These are phyloP conservation scores for Zonotrichia leucophrys DNA, from an alignment of 2,113 vertebrate genomes.

Conservation along the genomic window DNA sequence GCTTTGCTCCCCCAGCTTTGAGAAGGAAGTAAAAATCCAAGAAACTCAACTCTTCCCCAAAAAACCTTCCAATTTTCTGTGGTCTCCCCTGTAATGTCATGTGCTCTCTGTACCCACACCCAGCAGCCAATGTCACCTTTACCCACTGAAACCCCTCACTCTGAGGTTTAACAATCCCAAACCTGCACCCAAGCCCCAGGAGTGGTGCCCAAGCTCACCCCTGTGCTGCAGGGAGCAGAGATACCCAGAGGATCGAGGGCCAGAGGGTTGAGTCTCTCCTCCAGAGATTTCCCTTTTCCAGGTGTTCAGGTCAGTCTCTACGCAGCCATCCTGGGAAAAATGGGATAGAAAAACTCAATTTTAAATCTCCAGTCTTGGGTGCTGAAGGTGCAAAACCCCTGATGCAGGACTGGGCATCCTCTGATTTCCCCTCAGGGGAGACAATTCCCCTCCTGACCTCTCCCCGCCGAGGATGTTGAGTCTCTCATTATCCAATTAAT, in stretches of 20 bases:
- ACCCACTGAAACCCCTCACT: neutral
- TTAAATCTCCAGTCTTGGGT: neutral
- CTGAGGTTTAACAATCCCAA: neutral
- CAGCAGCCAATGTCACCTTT: fast-evolving
- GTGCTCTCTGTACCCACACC: fast-evolving
- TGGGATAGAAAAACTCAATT: fast-evolving
- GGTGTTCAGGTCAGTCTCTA: neutral
- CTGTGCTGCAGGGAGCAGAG: fast-evolving
- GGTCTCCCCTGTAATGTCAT: fast-evolving
- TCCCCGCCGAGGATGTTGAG: fast-evolving
- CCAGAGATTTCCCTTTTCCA: neutral
- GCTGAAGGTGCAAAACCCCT: fast-evolving
- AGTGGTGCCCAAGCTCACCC: neutral
- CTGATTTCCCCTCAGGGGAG: fast-evolving
- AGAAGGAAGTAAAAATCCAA: neutral
- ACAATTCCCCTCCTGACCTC: neutral
- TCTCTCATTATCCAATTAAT: neutral
- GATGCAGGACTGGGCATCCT: fast-evolving
- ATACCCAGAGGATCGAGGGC: fast-evolving
- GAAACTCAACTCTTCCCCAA: neutral
- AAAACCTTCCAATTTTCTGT: neutral
- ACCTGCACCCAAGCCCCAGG: neutral
- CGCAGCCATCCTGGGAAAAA: neutral
- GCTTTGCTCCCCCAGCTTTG: neutral
- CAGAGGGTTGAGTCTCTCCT: neutral